phyloP scores from a whole-genome alignment of 2,888 invertebrate genomes.

The Ochropleura leucogaster region DNA sequence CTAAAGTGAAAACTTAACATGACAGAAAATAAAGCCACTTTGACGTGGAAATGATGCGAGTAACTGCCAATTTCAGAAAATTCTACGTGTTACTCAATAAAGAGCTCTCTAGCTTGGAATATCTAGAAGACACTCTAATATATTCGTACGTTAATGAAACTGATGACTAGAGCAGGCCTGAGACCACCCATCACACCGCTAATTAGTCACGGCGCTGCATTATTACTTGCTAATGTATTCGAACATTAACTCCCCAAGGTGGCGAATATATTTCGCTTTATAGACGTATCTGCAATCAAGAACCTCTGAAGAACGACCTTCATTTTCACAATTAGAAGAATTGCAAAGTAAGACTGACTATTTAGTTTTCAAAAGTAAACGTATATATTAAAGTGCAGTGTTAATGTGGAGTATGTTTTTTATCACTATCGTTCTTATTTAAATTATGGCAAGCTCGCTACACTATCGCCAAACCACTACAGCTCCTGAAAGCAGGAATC shows the following conservation, averaged over 20 bases:
- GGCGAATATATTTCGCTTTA: slow-evolving; percentile 48
- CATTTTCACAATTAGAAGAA: slow-evolving; percentile 14
- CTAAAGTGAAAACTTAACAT: slow-evolving; percentile 2
- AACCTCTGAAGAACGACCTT: slow-evolving; percentile 8
- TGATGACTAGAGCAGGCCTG: slow-evolving; percentile 37
- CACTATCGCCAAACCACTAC: no score
- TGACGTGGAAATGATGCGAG: slow-evolving; percentile 4
- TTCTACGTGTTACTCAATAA: slow-evolving; percentile 2
- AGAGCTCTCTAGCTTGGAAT: neutral
- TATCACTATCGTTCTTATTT: no score
- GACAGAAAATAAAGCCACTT: slow-evolving; percentile 1
- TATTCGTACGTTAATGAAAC: slow-evolving; percentile 34
- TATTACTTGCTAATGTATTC: slow-evolving; percentile 61
- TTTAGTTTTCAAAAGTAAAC: neutral
- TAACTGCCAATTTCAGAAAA: slow-evolving; percentile 10
- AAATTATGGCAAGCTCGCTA: no score
- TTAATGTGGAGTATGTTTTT: no score
- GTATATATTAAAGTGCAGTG: no score
- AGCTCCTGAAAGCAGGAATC: no score
- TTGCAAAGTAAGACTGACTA: neutral
- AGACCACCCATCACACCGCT: slow-evolving; percentile 55
- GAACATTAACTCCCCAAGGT: slow-evolving; percentile 54
- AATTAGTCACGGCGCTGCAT: slow-evolving; percentile 62
- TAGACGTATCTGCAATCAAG: slow-evolving; percentile 25
- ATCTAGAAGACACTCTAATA: slow-evolving; percentile 10